Conservation (phyloP, 2,113 vertebrate species). For the Tonatia bakeri region DNA sequence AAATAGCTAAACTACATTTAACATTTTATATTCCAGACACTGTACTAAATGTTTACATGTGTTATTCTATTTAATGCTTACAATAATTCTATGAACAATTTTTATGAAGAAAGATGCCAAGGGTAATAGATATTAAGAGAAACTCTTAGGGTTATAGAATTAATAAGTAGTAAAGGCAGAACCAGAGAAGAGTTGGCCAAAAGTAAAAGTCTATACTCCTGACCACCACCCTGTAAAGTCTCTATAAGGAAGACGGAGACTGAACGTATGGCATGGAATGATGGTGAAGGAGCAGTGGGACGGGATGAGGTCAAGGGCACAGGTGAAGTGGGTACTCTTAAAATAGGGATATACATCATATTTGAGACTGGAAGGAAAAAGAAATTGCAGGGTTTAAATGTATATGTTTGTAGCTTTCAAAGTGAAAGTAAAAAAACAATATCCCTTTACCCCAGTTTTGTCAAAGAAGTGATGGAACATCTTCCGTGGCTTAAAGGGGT, state of each 20-base stretch:
- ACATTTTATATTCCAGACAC: neutral
- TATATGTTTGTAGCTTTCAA: neutral
- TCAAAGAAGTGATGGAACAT: neutral
- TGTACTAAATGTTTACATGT: neutral
- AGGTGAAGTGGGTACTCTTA: no score
- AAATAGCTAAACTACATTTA: neutral
- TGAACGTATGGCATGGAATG: neutral
- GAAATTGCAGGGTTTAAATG: neutral
- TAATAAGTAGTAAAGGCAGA: neutral
- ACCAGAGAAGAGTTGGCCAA: neutral
- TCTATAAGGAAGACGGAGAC: neutral
- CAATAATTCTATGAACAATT: neutral
- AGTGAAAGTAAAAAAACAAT: neutral
- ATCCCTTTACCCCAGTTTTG: neutral
- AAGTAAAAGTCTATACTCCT: neutral
- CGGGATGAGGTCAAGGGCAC: neutral
- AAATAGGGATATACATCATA: neutral
- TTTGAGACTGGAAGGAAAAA: neutral
- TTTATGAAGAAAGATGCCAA: neutral
- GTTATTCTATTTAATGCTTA: neutral
- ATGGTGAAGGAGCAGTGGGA: neutral
- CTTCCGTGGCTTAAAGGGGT: neutral
- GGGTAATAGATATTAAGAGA: neutral
- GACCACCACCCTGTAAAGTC: neutral
- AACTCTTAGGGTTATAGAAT: neutral